These are phyloP conservation scores for Drosophila arawakana DNA, from an alignment of 1,140 invertebrate species.

Conservation along the genomic window DNA sequence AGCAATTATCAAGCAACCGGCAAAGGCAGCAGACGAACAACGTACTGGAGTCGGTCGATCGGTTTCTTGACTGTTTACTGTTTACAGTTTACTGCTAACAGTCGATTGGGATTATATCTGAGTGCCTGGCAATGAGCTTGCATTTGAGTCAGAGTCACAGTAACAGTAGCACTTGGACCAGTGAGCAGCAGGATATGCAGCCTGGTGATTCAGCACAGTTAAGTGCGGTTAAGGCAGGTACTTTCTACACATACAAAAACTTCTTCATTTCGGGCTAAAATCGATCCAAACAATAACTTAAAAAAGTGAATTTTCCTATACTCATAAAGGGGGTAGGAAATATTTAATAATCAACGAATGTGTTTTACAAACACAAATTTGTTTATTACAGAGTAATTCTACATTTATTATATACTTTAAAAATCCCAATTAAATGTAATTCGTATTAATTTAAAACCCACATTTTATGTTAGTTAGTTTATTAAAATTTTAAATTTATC, in stretches of 20 bases:
- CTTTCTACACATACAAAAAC: slow-evolving; percentile 14
- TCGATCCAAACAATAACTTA: too few species aligned
- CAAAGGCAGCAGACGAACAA: slow-evolving; percentile 44
- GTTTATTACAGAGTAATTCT: too few species aligned
- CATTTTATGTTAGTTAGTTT: too few species aligned
- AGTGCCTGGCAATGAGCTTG: slow-evolving; percentile 41
- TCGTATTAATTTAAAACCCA: too few species aligned
- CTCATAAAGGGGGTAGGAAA: too few species aligned
- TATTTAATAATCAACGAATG: too few species aligned
- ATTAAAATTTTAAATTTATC: too few species aligned
- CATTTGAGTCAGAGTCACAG: slow-evolving; percentile 5
- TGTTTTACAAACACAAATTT: too few species aligned
- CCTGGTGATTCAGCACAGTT: slow-evolving; percentile 15
- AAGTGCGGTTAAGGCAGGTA: slow-evolving; percentile 66
- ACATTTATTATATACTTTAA: too few species aligned
- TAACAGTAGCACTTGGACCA: not conserved
- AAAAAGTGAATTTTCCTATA: too few species aligned
- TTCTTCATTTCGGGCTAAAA: too few species aligned
- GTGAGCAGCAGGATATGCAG: slow-evolving; percentile 6
- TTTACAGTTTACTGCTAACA: not conserved
- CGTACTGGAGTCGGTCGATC: slow-evolving; percentile 17
- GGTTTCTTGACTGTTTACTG: slow-evolving; percentile 7
- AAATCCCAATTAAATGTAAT: too few species aligned
- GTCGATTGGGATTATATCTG: not conserved
- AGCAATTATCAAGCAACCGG: slow-evolving; percentile 66